These are phyloP conservation scores for Austrofundulus limnaeus DNA, from an alignment of 2,113 vertebrate species.

Conservation along the genomic window DNA sequence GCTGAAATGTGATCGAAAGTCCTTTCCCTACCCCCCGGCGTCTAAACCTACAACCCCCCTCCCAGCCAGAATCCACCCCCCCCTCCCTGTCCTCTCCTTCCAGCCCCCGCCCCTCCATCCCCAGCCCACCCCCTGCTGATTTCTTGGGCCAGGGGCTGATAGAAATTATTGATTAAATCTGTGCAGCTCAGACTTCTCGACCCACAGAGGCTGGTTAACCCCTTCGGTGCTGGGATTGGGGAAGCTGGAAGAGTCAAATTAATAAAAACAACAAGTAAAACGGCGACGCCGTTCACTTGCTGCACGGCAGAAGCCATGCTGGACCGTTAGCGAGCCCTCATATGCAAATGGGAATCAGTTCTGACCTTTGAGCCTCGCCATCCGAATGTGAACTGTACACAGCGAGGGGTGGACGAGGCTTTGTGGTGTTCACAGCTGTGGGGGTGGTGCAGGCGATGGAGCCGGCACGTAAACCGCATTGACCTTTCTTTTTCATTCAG, in stretches of 20 bases:
- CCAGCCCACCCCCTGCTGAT: conserved; percentile 80
- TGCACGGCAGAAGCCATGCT: conserved; percentile 6
- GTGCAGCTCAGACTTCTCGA: conserved; percentile 82
- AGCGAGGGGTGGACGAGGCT: conserved; percentile 45
- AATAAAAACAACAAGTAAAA: conserved; percentile 36
- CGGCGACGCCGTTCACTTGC: conserved; percentile 25
- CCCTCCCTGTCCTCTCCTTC: conserved; percentile 40
- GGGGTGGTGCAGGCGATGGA: conserved; percentile 66
- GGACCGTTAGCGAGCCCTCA: conserved; percentile 27
- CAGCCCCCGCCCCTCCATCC: conserved; percentile 41
- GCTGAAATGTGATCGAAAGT: conserved; percentile 82
- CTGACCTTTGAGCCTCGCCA: conserved; percentile 59
- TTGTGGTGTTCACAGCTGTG: conserved; percentile 70
- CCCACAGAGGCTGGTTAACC: conserved; percentile 85
- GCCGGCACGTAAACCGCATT: conserved; percentile 71
- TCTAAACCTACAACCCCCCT: conserved; percentile 59
- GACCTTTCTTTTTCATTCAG: conserved; percentile 78
- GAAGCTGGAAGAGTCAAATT: conserved; percentile 51
- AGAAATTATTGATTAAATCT: conserved; percentile 92
- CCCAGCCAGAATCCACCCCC: conserved; percentile 53
- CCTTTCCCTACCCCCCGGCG: conserved; percentile 76
- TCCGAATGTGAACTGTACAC: conserved; percentile 37
- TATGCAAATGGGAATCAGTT: conserved; percentile 56
- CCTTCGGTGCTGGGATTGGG: conserved; percentile 65
- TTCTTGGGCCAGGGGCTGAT: conserved; percentile 87